phyloP scores from a whole-genome alignment of 2,113 vertebrate species.

The Varanus salvator region DNA sequence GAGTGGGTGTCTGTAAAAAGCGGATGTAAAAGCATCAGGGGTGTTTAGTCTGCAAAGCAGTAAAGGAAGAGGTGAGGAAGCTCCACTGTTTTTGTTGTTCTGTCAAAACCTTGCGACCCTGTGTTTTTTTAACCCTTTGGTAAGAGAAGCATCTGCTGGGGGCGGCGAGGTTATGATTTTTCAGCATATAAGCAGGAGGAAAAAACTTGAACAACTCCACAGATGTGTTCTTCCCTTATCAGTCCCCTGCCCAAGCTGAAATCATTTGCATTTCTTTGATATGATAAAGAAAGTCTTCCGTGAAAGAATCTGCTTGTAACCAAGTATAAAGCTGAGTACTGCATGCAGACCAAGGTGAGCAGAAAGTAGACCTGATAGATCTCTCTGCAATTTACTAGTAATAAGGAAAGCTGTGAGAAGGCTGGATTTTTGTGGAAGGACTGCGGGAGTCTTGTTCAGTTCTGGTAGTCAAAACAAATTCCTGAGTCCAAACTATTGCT shows the following conservation, averaged over 20 bases:
- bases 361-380: no score
- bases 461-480: no score
- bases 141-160: background rate
- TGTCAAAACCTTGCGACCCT: background rate
- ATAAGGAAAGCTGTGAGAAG: no score
- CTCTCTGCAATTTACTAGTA: no score
- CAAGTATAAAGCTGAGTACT: background rate
- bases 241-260: background rate
- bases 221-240: background rate
- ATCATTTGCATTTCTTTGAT: background rate
- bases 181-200: background rate
- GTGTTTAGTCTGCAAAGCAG: conserved; percentile 22
- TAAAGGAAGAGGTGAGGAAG: background rate
- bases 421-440: no score
- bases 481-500: no score
- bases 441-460: no score
- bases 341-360: no score
- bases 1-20: conserved; percentile 13
- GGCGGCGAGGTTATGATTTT: background rate
- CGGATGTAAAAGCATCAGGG: background rate
- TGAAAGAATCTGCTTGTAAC: background rate
- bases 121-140: background rate
- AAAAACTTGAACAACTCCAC: background rate
- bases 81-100: background rate
- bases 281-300: background rate